Base-by-base conservation (phyloP, 2,797 vertebrate genomes). In the Coregonus suidteri region DNA sequence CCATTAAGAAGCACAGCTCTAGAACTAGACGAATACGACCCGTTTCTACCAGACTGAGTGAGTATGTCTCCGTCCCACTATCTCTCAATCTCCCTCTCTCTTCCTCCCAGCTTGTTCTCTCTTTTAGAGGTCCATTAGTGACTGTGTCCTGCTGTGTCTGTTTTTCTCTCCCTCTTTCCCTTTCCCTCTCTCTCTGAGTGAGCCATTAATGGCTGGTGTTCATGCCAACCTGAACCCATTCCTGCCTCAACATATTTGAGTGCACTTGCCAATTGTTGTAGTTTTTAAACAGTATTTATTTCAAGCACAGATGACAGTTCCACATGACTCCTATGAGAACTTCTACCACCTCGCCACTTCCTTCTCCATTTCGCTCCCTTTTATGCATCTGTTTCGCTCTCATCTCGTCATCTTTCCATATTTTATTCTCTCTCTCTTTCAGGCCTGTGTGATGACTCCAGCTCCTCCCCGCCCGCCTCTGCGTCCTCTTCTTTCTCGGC, bases 11-110 rank as follows among this genome's bases (percentile, higher is more conserved):
- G 88, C 93, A 93, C 78, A 95, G 92, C 86, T 95, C 96, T 81
- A 94, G 96, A 82, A 96, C 96, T 56, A 94, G 97, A 65, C 94
- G 96, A 85, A 97, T 97, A 71, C 95, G 97, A 31, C 97, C 97
- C 0, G 96, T 96, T 59, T 98, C 96, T 71, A 96, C 96, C 84
- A 95, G 96, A 91, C 95, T 95, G 79, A 96, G 97, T 97, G 91
- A 96, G 96, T 93, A 9, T n/a, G 5, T 31, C 20, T 52, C 56
- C 14, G 14, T 20, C 16, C 4, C 4, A 25, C 25, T 16, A 1
- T 15, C 15, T 4, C 30, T 16, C 14, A 9, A 16, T 4, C 13
- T 18, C 11, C 3, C 34, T n/a, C 51, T 20, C 14, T 68, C 9
- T 77, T 51, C 0, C 75, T 74, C 52, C 51, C 53, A 56, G 30